These are phyloP conservation scores for Thamnaconus septentrionalis DNA, from an alignment of 2,113 vertebrate species.

Conservation along the genomic window DNA sequence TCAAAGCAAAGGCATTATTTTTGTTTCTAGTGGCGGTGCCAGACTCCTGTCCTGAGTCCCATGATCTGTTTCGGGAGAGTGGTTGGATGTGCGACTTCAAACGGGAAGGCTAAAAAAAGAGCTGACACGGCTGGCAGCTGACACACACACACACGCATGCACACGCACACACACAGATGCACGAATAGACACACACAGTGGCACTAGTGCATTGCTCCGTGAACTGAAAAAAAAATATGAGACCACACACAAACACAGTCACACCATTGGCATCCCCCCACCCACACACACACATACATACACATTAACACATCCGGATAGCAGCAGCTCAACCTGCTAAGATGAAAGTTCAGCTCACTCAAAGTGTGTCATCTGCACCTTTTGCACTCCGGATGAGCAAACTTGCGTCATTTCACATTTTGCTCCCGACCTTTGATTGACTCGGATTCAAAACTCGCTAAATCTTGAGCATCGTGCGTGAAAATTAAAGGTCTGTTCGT, in stretches of 20 bases:
- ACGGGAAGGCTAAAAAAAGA: conserved; percentile 59
- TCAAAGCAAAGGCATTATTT: conserved; percentile 13
- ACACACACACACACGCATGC: conserved; percentile 28
- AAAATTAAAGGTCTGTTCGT: neutral
- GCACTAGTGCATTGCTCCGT: too few relatives aligned
- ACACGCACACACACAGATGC: conserved; percentile 25
- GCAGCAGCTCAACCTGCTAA: neutral
- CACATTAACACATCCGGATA: neutral
- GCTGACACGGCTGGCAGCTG: conserved; percentile 63
- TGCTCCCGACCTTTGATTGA: neutral
- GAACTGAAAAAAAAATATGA: too few relatives aligned
- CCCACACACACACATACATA: neutral
- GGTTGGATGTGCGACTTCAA: conserved; percentile 42
- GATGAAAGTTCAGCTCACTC: neutral
- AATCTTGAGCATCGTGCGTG: neutral
- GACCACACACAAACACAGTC: neutral
- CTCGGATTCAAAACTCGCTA: neutral
- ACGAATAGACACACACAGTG: neutral
- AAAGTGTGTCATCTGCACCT: neutral
- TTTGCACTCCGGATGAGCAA: neutral
- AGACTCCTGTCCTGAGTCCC: conserved; percentile 17
- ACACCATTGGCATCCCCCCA: neutral
- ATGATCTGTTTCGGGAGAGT: conserved; percentile 34
- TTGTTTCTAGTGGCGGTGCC: conserved; percentile 11
- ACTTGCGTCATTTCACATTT: neutral